Evolutionary conservation across 2,888 invertebrate genomes (phyloP), one percentile per base, ranked within the genome.

Genomic region (Stomorhina lunata): DNA sequence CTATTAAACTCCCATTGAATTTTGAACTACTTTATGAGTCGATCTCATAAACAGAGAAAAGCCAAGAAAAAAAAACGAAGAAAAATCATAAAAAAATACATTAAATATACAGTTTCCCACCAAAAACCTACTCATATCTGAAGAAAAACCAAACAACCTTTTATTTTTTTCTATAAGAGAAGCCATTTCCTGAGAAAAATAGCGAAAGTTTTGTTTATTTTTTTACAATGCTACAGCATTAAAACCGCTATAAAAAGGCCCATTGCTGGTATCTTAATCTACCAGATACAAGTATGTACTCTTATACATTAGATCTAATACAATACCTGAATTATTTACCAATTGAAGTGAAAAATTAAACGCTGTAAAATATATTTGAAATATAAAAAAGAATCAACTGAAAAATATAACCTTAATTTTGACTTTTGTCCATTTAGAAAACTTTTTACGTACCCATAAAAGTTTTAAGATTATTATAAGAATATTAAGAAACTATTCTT

Each of bases 101-200:
- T 34, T 69, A 45, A 71, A 40, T 69, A 50, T 17, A 79, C 65
- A 79, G 50, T 82, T 79, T 82, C 82, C 79, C 82, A 82, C 75
- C 63, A 32, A 66, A 79, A 79, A 43, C 55, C 48, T 25, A 69
- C 63, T 55, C 37, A 50, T 59, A 76, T 57, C 43, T 40, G 48
- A 65, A 34, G 43, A 57, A 75, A 79, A 79, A 37, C 45, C 50
- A 29, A 25, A 61, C 27, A 48, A 29, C 43, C n/a, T 32, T 43
- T 45, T 43, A 17, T 27, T 53, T 66, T 61, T 69, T 29, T 20
- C 29, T 37, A n/a, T 29, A 32, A 55, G n/a, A 37, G 27, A 50
- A 66, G 25, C 79, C 59, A 76, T 82, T 82, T 79, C 82, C 79
- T 82, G 82, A 65, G 71, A 82, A 82, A 79, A 59, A 48, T 65